These are phyloP conservation scores for Sus scrofa DNA, from an alignment of 2,113 vertebrate species.

Conservation along the genomic window DNA sequence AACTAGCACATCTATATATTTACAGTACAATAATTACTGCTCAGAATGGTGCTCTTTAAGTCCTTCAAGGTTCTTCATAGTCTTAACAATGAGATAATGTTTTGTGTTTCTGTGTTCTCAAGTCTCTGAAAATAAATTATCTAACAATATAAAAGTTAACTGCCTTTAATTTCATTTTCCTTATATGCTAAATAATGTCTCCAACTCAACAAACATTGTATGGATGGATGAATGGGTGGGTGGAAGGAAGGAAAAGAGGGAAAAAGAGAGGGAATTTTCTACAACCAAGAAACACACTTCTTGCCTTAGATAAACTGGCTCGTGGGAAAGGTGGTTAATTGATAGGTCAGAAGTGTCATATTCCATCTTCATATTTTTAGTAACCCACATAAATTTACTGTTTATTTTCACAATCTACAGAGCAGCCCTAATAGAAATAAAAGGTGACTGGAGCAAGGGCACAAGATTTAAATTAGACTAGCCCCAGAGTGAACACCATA, in stretches of 20 bases:
- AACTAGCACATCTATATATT: background rate
- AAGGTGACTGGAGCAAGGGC: background rate
- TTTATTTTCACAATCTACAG: conserved; percentile 22
- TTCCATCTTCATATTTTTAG: background rate
- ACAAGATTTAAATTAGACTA: background rate
- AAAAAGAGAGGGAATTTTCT: background rate
- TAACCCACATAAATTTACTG: background rate
- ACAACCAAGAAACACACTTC: background rate
- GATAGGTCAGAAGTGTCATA: background rate
- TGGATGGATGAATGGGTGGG: background rate
- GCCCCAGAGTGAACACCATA: background rate
- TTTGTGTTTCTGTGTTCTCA: background rate
- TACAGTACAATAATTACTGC: background rate
- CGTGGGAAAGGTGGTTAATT: background rate
- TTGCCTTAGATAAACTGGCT: background rate
- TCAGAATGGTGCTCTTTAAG: background rate
- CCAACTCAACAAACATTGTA: background rate
- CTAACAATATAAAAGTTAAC: background rate
- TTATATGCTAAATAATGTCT: background rate
- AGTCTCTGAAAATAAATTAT: conserved; percentile 51
- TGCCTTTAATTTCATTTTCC: conserved; percentile 36
- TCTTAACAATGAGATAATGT: background rate
- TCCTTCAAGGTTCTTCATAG: background rate
- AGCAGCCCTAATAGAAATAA: background rate
- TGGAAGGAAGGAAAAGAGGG: accelerated